Conservation (phyloP, 2,888 invertebrate species). For the Drosophila leonis region DNA sequence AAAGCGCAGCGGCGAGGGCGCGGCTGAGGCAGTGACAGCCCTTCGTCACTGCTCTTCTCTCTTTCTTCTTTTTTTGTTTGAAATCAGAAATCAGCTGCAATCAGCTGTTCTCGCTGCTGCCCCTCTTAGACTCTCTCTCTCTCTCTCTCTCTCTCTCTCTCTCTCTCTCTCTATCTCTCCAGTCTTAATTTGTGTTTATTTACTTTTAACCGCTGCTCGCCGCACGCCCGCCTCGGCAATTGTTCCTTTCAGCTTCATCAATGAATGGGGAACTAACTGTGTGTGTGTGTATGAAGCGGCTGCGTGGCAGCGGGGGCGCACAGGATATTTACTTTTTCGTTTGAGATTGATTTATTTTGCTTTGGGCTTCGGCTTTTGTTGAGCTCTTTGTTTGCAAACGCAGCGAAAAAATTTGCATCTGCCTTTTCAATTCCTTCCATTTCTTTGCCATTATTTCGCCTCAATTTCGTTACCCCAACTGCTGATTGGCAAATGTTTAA, state of each 20-base stretch:
- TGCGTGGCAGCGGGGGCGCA: constrained; percentile 7
- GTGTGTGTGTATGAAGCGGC: not conserved
- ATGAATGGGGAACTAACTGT: constrained; percentile 42
- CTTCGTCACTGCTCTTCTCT: constrained; percentile 9
- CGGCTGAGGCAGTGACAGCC: constrained; percentile 25
- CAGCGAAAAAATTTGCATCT: constrained; percentile 62
- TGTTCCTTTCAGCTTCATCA: constrained; percentile 48
- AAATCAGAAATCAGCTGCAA: constrained; percentile 76
- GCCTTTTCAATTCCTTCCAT: constrained; percentile 9
- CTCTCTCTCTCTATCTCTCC: not conserved
- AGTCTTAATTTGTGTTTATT: constrained; percentile 65
- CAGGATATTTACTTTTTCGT: constrained; percentile 77
- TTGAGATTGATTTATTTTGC: constrained; percentile 72
- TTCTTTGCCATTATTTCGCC: not conserved
- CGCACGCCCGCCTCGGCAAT: constrained; percentile 27
- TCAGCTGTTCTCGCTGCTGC: constrained; percentile 71
- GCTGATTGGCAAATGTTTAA: constrained; percentile 22
- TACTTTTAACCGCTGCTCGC: constrained; percentile 49
- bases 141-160: constrained; percentile 7
- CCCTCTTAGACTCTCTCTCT: not conserved
- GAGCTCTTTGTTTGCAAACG: constrained; percentile 52
- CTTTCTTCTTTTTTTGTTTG: constrained; percentile 19
- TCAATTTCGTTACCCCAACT: not conserved
- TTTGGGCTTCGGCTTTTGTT: constrained; percentile 44
- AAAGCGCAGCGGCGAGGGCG: constrained; percentile 12